phyloP scores from a whole-genome alignment of 2,888 invertebrate species.

The Limenitis camilla region DNA sequence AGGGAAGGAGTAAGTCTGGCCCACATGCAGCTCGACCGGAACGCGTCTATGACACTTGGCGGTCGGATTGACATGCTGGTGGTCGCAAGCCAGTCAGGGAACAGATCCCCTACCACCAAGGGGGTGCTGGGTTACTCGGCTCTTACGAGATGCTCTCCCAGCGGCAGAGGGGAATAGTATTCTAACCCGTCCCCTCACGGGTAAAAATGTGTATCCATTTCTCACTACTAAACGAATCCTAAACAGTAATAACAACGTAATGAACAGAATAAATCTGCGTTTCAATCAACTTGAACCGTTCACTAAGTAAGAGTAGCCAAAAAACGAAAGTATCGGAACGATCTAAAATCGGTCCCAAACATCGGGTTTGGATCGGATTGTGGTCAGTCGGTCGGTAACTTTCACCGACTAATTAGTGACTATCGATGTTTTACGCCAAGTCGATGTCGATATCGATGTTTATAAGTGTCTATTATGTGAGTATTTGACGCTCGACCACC shows the following conservation, averaged over 20 bases:
- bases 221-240: background rate
- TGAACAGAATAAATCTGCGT: conserved; percentile 50
- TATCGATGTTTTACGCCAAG: conserved; percentile 54
- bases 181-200: no score
- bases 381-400: conserved; percentile 73
- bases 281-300: conserved; percentile 47
- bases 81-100: no score
- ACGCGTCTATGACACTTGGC: no score
- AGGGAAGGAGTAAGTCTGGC: no score
- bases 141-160: no score
- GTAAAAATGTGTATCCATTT: no score
- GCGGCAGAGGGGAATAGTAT: no score
- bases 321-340: conserved; percentile 72
- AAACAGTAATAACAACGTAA: background rate
- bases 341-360: conserved; percentile 71
- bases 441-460: conserved; percentile 57
- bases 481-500: conserved; percentile 12
- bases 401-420: conserved; percentile 70
- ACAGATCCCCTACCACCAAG: no score
- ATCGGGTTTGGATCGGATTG: conserved; percentile 52
- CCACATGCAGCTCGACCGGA: no score
- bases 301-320: conserved; percentile 66
- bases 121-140: no score
- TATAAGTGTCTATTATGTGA: conserved; percentile 28
- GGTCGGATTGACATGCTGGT: no score